phyloP scores from a whole-genome alignment of 37 sponge, comb jelly and placozoan species.

The Bolinopsis microptera region DNA sequence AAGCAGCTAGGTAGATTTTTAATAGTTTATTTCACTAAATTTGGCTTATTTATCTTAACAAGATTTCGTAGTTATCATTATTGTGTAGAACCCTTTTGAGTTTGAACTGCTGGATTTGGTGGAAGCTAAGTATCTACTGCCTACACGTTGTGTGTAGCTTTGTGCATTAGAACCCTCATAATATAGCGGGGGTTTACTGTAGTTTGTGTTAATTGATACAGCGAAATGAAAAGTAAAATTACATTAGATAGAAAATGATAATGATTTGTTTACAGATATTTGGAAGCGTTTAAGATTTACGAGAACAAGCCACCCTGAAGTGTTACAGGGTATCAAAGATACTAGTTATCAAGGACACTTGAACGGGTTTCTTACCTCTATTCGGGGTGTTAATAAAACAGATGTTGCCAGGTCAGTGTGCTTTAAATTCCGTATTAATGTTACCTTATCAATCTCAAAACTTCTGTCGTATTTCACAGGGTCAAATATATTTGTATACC shows the following conservation, averaged over 20 bases:
- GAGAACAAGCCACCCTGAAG: conserved; percentile 46
- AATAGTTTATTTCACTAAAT: too few species aligned
- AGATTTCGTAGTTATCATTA: too few species aligned
- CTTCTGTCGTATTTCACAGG: background rate
- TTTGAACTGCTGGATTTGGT: too few species aligned
- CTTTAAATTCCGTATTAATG: too few species aligned
- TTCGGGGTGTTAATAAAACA: conserved; percentile 47
- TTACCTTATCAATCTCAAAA: too few species aligned
- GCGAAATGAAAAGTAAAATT: background rate
- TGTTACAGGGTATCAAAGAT: conserved; percentile 32
- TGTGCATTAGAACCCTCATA: too few species aligned
- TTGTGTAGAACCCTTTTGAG: too few species aligned
- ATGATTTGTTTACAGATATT: background rate
- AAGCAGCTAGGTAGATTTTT: conserved; percentile 46
- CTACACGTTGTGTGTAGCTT: too few species aligned
- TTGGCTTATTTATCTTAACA: too few species aligned
- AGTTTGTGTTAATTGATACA: background rate
- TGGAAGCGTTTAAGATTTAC: conserved; percentile 59
- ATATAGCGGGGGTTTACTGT: too few species aligned
- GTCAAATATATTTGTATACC: background rate
- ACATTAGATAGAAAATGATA: background rate
- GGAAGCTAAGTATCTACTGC: too few species aligned
- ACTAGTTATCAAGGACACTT: conserved; percentile 2
- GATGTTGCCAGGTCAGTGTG: conserved; percentile 33
- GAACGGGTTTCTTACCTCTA: conserved; percentile 15